phyloP scores from a whole-genome alignment of 2,113 vertebrate species.

The Chitala chitala region DNA sequence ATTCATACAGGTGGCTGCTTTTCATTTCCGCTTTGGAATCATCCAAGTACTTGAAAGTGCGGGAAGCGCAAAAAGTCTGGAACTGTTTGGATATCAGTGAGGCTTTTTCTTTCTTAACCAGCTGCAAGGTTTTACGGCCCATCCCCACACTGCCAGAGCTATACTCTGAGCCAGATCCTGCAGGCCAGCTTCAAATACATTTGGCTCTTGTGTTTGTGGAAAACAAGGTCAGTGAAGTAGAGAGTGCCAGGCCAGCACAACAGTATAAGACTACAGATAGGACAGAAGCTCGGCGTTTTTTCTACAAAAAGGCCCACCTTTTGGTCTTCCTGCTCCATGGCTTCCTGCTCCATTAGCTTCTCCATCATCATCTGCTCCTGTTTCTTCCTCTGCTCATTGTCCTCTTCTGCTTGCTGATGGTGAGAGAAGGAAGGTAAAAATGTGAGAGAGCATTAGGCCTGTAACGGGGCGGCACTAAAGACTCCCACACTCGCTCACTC shows the following conservation, averaged over 20 bases:
- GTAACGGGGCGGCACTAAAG: not conserved
- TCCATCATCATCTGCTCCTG: conserved; percentile 91
- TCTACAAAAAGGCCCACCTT: too few species aligned
- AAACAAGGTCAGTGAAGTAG: too few species aligned
- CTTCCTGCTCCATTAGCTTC: conserved; percentile 89
- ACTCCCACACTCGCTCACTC: not conserved
- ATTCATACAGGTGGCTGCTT: not conserved
- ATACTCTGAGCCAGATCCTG: not conserved
- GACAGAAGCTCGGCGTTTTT: too few species aligned
- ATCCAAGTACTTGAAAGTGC: not conserved
- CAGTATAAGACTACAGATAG: too few species aligned
- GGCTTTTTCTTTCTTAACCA: not conserved
- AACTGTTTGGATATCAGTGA: not conserved
- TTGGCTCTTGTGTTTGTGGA: not conserved
- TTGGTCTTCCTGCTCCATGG: conserved; percentile 77
- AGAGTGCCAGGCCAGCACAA: too few species aligned
- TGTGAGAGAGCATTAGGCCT: not conserved
- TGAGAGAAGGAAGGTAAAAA: not conserved
- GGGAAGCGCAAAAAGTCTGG: not conserved
- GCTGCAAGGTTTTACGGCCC: not conserved
- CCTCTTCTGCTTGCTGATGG: conserved; percentile 91
- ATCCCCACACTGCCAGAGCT: not conserved
- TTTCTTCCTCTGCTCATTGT: conserved; percentile 86
- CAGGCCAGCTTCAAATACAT: not conserved
- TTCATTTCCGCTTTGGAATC: not conserved